A percentile compares a stretch with the other conserved stretches of the same genome.
phyloP scores from a whole-genome alignment of 37 sponge, comb jelly and placozoan species.

The Geodia barretti region DNA sequence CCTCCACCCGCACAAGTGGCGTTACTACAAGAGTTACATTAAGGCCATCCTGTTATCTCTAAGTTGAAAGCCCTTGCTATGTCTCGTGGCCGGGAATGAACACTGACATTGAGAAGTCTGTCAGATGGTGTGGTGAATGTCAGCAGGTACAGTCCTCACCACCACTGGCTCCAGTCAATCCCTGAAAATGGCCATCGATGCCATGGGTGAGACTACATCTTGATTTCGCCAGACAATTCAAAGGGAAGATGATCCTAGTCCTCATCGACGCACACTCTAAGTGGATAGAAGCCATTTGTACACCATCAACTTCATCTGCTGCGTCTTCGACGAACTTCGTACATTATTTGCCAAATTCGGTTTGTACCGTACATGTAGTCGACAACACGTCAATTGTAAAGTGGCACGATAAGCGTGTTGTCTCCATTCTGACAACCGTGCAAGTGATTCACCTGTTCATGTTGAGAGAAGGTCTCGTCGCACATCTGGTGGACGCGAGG shows the following conservation, averaged over 20 bases:
- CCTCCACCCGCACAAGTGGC: not conserved
- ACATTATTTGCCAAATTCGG: too few relatives aligned
- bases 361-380: too few relatives aligned
- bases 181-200: conserved; percentile 18
- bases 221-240: conserved; percentile 17
- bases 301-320: too few relatives aligned
- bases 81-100: conserved; percentile 31
- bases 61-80: conserved; percentile 5
- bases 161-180: conserved; percentile 14
- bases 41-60: conserved; percentile 9
- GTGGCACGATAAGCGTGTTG: too few relatives aligned
- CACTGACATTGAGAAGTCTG: conserved; percentile 12
- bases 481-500: too few relatives aligned
- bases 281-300: conserved; percentile 47
- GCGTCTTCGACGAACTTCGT: too few relatives aligned
- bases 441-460: too few relatives aligned
- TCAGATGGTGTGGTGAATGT: conserved; percentile 13
- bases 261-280: conserved; percentile 47
- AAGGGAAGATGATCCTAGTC: conserved; percentile 23
- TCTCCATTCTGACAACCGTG: too few relatives aligned
- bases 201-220: conserved; percentile 28
- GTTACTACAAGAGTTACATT: conserved; percentile 12
- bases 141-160: conserved; percentile 1
- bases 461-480: too few relatives aligned
- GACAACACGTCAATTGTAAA: too few relatives aligned